Percentiles rank a stretch among this genome's conserved stretches.
These are phyloP conservation scores for Dinocampus coccinellae DNA, from an alignment of 2,888 invertebrate species.

Conservation along the genomic window DNA sequence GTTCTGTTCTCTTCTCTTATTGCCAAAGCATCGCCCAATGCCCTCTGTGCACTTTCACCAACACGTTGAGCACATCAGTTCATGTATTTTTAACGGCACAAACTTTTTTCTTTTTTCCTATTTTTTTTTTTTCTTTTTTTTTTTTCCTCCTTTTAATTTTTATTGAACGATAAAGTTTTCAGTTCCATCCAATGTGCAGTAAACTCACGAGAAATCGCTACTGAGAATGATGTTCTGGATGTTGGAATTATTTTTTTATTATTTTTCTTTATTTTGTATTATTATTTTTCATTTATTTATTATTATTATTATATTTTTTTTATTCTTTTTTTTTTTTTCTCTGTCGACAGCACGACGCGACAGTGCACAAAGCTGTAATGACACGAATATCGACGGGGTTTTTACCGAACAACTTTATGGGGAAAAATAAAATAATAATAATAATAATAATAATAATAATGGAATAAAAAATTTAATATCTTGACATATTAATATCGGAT, in stretches of 20 bases:
- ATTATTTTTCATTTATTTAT: no score
- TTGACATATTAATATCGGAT: background rate
- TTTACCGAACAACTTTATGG: background rate
- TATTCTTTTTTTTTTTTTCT: background rate
- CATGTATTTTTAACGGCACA: conserved; percentile 25
- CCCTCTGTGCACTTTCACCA: background rate
- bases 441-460: no score
- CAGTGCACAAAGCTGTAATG: background rate
- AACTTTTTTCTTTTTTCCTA: background rate
- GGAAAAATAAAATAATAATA: no score
- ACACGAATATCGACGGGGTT: background rate
- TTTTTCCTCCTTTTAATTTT: background rate
- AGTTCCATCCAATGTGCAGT: background rate
- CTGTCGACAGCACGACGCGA: background rate
- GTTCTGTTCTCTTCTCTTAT: conserved; percentile 1
- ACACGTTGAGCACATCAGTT: background rate
- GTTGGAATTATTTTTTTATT: background rate
- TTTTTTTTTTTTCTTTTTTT: background rate
- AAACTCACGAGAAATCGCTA: background rate
- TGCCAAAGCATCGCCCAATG: conserved; percentile 1
- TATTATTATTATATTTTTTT: background rate
- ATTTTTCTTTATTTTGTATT: background rate
- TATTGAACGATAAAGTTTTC: conserved; percentile 8
- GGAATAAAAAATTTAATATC: background rate
- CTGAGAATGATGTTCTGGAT: background rate